Evolutionary conservation across 2,888 invertebrate genomes (phyloP).

Genomic region (Phasia obesa): DNA sequence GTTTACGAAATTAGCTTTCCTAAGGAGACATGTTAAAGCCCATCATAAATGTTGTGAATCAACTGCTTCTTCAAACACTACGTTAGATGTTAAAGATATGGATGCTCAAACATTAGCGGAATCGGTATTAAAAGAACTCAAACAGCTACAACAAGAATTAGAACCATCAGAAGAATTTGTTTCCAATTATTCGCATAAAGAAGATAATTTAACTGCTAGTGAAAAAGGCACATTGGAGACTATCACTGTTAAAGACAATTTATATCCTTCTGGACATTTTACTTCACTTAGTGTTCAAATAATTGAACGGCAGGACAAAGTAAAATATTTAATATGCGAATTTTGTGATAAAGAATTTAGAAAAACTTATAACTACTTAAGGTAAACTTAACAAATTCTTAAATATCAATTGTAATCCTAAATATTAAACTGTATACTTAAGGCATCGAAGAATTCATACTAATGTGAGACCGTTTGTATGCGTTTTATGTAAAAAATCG

Average conservation of each 20-base stretch:
- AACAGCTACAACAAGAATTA: conserved; percentile 72
- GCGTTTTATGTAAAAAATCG: conserved; percentile 73
- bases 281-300: conserved; percentile 68
- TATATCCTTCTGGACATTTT: conserved; percentile 70
- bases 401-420: too few species aligned
- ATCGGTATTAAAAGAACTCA: conserved; percentile 73
- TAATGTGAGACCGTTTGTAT: conserved; percentile 75
- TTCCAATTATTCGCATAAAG: background rate
- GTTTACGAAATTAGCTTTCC: conserved; percentile 72
- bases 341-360: conserved; percentile 76
- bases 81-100: conserved; percentile 62
- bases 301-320: conserved; percentile 60
- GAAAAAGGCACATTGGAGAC: conserved; percentile 3
- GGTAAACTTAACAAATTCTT: conserved; percentile 68
- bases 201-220: conserved; percentile 15
- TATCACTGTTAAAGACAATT: conserved; percentile 68
- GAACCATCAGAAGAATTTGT: conserved; percentile 6
- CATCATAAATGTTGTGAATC: conserved; percentile 61
- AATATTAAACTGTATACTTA: background rate
- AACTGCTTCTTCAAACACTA: conserved; percentile 32
- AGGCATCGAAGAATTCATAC: conserved; percentile 75
- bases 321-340: conserved; percentile 74
- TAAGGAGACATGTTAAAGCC: conserved; percentile 73
- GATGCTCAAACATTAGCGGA: conserved; percentile 68
- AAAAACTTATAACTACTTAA: conserved; percentile 75